Evolutionary conservation across 1,140 invertebrate genomes (phyloP), one percentile per base, ranked within the genome.

Genomic region (Lordiphosa collinella): DNA sequence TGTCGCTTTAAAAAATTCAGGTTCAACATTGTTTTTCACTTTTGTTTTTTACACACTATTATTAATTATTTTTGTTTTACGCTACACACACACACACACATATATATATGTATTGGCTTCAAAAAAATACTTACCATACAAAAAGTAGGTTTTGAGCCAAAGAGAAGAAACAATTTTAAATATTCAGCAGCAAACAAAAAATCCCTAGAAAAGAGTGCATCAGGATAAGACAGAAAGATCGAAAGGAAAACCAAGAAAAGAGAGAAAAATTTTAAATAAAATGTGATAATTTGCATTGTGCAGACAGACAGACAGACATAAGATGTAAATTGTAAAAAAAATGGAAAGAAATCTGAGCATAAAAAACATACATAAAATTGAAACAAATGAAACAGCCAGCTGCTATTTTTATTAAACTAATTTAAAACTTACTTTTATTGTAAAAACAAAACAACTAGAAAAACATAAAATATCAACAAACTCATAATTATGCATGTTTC

Each of bases 221-320:
- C 61, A 51, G 44, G 66, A 54, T 40, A 8, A 29, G 25, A 7
- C 25, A 29, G 25, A 7, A 61, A 55, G 6, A 22, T 22, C 18
- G 18, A 22, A 10, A 40, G 9, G 29, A 9, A 58, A 7, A 37
- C 1, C 13, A 25, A 9, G 14, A 53, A n/a, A 16, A 18, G 41
- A 29, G 37, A 13, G 29, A 32, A 14, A 66, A 36, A 61, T 22
- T 22, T 22, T 22, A 64, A 74, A 76, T 62, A 66, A 78, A 67
- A 86, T 82, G 82, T 86, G 82, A 86, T 86, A 86, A 86, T 82
- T 86, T 86, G 82, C 82, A 86, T 86, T 86, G 82, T 86, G 82
- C 82, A 86, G 84, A 63, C 65, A 67, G 54, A 63, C 65, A 67
- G 54, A 29, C 25, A 68, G 63, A 70, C 66, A 70, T 70, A 70